Percentiles rank a stretch among this genome's conserved stretches.
phyloP scores from a whole-genome alignment of 2,888 invertebrate genomes.

The Aphidius colemani region DNA sequence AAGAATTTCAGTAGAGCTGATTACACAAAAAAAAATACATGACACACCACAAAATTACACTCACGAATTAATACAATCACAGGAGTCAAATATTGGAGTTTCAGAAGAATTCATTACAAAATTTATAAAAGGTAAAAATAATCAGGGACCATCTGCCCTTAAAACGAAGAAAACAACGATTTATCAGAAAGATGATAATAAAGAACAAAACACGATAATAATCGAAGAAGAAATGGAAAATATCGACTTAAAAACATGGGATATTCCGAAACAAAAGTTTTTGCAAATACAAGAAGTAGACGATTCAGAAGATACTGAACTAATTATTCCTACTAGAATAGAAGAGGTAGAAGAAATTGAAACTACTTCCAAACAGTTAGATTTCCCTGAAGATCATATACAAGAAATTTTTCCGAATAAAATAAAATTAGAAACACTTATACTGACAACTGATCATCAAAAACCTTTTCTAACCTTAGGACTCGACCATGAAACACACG shows the following conservation, averaged over 20 bases:
- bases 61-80: slow-evolving; percentile 44
- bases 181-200: slow-evolving; percentile 41
- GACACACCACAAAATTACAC: slow-evolving; percentile 50
- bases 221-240: slow-evolving; percentile 58
- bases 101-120: slow-evolving; percentile 53
- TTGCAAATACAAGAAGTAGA: slow-evolving; percentile 53
- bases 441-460: slow-evolving; percentile 21
- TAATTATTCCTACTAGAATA: slow-evolving; percentile 46
- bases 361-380: slow-evolving; percentile 33
- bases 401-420: too few species aligned
- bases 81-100: slow-evolving; percentile 54
- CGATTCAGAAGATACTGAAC: slow-evolving; percentile 41
- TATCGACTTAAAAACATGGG: slow-evolving; percentile 44
- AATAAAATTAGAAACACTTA: slow-evolving; percentile 5
- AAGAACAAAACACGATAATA: slow-evolving; percentile 46
- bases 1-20: slow-evolving; percentile 53
- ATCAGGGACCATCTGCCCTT: slow-evolving; percentile 50
- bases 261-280: slow-evolving; percentile 54
- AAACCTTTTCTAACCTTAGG: slow-evolving; percentile 32
- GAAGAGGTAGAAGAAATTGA: slow-evolving; percentile 41
- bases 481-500: slow-evolving; percentile 53
- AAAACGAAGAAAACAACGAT: slow-evolving; percentile 55
- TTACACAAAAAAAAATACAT: slow-evolving; percentile 49
- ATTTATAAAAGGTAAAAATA: slow-evolving; percentile 49
- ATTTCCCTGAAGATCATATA: slow-evolving; percentile 23